Evolutionary conservation across 1,140 invertebrate species (phyloP).

Genomic region (Trachymyrmex septentrionalis): DNA sequence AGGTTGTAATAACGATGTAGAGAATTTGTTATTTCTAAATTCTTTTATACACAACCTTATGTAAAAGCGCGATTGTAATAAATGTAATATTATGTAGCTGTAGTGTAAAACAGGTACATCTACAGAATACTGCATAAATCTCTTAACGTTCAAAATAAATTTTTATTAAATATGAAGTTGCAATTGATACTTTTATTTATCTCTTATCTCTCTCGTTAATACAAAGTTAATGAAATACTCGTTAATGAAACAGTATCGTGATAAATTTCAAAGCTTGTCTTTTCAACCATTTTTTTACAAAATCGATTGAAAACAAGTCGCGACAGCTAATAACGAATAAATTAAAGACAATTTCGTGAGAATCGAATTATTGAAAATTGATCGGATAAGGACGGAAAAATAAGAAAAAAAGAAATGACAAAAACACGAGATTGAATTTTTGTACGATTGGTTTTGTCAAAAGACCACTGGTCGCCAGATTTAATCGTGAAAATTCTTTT

Average conservation of each 20-base stretch:
- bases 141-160: neutral
- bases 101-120: neutral
- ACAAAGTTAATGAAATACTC: no score
- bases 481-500: constrained; percentile 61
- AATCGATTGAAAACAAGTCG: neutral
- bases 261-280: neutral
- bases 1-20: neutral
- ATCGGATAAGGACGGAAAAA: constrained; percentile 51
- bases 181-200: neutral
- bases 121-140: neutral
- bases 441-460: constrained; percentile 75
- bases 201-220: neutral
- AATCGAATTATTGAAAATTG: constrained; percentile 80
- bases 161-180: neutral
- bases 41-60: neutral
- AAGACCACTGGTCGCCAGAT: constrained; percentile 65
- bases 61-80: neutral
- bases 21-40: constrained; percentile 8
- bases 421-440: constrained; percentile 76
- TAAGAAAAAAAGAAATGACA: neutral
- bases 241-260: constrained; percentile 4
- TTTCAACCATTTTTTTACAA: neutral
- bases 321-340: constrained; percentile 70
- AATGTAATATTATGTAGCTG: neutral
- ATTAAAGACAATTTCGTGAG: constrained; percentile 50